These are phyloP conservation scores for Perizoma flavofasciatum DNA, from an alignment of 2,888 invertebrate species.

Conservation along the genomic window DNA sequence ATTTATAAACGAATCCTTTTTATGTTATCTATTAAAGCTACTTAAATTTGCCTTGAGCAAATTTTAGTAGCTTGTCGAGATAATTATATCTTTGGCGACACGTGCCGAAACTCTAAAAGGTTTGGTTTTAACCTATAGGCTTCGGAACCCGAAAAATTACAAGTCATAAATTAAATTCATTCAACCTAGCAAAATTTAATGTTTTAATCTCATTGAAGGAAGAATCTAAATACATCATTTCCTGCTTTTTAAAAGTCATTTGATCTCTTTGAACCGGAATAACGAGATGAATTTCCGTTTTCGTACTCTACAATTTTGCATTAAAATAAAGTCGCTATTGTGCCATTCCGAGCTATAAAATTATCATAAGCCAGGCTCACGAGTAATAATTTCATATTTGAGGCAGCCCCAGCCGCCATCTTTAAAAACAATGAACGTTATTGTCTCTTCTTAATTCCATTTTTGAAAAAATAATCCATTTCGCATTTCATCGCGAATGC, in stretches of 20 bases:
- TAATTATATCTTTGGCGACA: too few species aligned
- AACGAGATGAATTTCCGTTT: slow-evolving; percentile 62
- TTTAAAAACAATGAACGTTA: slow-evolving; percentile 83
- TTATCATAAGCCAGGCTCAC: slow-evolving; percentile 72
- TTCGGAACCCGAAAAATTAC: slow-evolving; percentile 4
- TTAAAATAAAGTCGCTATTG: slow-evolving; percentile 63
- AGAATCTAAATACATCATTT: slow-evolving; percentile 55
- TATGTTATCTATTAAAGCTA: too few species aligned
- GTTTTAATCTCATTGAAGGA: slow-evolving; percentile 42
- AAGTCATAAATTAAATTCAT: slow-evolving; percentile 6
- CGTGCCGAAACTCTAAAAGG: too few species aligned
- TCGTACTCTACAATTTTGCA: slow-evolving; percentile 56
- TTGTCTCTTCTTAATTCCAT: slow-evolving; percentile 84
- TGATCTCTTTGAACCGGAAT: slow-evolving; percentile 57
- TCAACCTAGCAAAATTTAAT: slow-evolving; percentile 16
- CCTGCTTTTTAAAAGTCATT: slow-evolving; percentile 55
- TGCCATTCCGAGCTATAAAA: slow-evolving; percentile 67
- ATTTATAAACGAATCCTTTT: too few species aligned
- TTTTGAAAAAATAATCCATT: slow-evolving; percentile 84
- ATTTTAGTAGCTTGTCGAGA: too few species aligned
- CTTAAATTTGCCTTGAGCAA: too few species aligned
- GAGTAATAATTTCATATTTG: slow-evolving; percentile 78
- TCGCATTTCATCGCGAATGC: slow-evolving; percentile 78
- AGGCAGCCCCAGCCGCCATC: slow-evolving; percentile 72
- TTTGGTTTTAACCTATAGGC: background rate